Conservation (phyloP, 1,140 invertebrate genomes). For the Polyergus mexicanus region DNA sequence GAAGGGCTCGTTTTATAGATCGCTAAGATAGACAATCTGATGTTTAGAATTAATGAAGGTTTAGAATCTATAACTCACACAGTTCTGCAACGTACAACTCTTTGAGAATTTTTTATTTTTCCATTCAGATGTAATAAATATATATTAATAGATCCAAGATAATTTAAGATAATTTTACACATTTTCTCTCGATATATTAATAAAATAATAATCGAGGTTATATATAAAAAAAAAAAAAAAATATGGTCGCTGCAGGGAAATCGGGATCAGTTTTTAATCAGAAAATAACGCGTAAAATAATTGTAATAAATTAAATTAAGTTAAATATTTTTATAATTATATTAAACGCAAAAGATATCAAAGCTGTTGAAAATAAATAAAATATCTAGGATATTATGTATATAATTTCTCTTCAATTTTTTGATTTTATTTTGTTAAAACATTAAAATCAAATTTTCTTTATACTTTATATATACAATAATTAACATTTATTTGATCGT, state of each 20-base stretch:
- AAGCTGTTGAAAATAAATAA: not conserved
- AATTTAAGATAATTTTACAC: not conserved
- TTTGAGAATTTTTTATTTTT: not conserved
- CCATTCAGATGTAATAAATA: not conserved
- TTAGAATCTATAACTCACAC: slow-evolving; percentile 7
- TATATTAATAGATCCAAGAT: not conserved
- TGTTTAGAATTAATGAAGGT: not conserved
- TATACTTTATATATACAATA: slow-evolving; percentile 1
- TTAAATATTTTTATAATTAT: not conserved
- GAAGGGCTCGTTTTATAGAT: slow-evolving; percentile 27
- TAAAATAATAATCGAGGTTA: not conserved
- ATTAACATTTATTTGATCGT: not conserved
- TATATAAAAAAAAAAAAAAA: not conserved
- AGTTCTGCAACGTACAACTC: not conserved
- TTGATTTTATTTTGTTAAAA: not conserved
- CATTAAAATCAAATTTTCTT: not conserved
- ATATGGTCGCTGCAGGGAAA: not conserved
- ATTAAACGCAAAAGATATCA: not conserved
- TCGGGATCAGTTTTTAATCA: not conserved
- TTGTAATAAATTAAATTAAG: slow-evolving; percentile 4
- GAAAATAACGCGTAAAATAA: not conserved
- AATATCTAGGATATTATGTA: not conserved
- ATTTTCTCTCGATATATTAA: not conserved
- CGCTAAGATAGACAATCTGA: not conserved
- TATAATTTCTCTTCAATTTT: not conserved